Evolutionary conservation across 2,888 invertebrate genomes (phyloP).

Genomic region (Hirtodrosophila cameraria): DNA sequence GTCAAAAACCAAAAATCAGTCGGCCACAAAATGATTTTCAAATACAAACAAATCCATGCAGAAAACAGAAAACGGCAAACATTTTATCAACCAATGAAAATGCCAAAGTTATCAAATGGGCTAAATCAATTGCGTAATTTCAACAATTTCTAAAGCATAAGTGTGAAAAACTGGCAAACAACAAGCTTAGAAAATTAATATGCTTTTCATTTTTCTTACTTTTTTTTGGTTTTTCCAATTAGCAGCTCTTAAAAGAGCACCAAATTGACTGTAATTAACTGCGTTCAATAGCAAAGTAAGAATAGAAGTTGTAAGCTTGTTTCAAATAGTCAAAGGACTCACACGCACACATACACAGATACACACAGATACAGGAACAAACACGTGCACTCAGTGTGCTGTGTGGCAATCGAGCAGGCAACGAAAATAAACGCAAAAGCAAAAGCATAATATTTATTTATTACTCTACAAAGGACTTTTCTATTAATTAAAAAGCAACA

Average conservation of each 20-base stretch:
- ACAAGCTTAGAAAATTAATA: slow-evolving; percentile 28
- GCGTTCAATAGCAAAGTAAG: slow-evolving; percentile 13
- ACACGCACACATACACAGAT: slow-evolving; percentile 3
- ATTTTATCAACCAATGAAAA: slow-evolving; percentile 39
- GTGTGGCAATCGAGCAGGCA: slow-evolving; percentile 51
- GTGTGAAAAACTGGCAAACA: too few relatives aligned
- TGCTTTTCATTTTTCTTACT: too few relatives aligned
- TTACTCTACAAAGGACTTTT: slow-evolving; percentile 83
- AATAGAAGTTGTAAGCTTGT: slow-evolving; percentile 5
- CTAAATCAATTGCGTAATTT: too few relatives aligned
- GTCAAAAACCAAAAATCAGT: slow-evolving; percentile 59
- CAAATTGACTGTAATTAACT: slow-evolving; percentile 32
- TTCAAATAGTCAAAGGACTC: slow-evolving; percentile 31
- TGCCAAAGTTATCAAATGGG: slow-evolving; percentile 54
- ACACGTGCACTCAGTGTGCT: not conserved
- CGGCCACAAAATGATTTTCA: slow-evolving; percentile 75
- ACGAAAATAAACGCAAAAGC: slow-evolving; percentile 71
- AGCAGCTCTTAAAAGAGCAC: slow-evolving; percentile 40
- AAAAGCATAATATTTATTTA: slow-evolving; percentile 83
- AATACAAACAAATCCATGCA: slow-evolving; percentile 68
- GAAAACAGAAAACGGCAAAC: too few relatives aligned
- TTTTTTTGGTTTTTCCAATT: slow-evolving; percentile 64
- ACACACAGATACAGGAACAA: not conserved
- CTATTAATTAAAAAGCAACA: slow-evolving; percentile 84
- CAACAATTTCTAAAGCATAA: too few relatives aligned